Conservation (phyloP, 35 echinoderm and acorn worm species). For the Ophiothrix spiculata region DNA sequence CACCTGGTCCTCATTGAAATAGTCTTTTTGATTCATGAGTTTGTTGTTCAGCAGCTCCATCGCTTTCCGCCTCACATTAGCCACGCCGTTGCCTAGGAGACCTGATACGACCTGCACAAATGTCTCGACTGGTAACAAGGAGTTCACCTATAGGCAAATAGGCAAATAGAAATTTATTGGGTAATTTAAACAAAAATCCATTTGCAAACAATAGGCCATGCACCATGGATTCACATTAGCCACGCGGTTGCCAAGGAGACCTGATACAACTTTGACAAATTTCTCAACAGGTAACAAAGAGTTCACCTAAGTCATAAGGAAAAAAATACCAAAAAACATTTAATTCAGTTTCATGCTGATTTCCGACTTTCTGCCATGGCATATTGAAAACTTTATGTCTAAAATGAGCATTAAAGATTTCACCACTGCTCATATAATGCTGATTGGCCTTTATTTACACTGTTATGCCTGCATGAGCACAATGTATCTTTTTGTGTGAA, state of each 20-base stretch:
- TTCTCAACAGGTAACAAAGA: constrained; percentile 64
- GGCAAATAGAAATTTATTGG: neutral
- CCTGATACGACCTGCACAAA: constrained; percentile 80
- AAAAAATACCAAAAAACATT: too few relatives aligned
- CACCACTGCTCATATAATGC: too few relatives aligned
- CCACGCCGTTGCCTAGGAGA: constrained; percentile 56
- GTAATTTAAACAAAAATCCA: too few relatives aligned
- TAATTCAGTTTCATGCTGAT: too few relatives aligned
- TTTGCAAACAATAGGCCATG: too few relatives aligned
- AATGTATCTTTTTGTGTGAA: neutral
- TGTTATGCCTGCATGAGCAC: too few relatives aligned
- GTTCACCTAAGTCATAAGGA: constrained; percentile 64
- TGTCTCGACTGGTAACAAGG: constrained; percentile 60
- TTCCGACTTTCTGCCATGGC: neutral
- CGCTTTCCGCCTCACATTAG: constrained; percentile 75
- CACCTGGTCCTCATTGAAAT: constrained; percentile 78
- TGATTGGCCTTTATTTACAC: too few relatives aligned
- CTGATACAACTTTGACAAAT: constrained; percentile 75
- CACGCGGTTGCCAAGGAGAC: constrained; percentile 61
- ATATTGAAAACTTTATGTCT: neutral
- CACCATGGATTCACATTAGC: constrained; percentile 19
- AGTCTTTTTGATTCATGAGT: constrained; percentile 68
- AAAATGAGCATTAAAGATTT: too few relatives aligned
- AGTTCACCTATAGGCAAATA: constrained; percentile 58
- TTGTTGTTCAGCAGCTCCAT: constrained; percentile 96